A percentile compares a stretch with the other conserved stretches of the same genome.
Evolutionary conservation across 2,797 vertebrate genomes (phyloP).

Genomic region (Mionectes olivaceus): DNA sequence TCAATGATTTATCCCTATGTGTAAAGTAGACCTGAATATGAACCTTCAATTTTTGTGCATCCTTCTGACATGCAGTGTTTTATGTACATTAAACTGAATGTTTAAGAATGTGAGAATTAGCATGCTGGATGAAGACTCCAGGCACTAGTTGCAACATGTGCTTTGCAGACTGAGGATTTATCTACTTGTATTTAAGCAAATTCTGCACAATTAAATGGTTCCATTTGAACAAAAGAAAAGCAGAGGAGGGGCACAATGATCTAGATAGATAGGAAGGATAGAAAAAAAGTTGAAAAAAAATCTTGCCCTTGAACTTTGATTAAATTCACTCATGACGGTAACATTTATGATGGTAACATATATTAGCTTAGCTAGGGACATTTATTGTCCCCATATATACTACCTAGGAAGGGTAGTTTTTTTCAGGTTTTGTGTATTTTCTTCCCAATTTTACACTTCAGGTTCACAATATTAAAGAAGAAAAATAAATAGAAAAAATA

Average conservation of each 20-base stretch:
- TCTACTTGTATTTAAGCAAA: not conserved
- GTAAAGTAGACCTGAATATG: not conserved
- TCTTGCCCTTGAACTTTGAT: not conserved
- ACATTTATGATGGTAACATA: not conserved
- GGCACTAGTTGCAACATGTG: not conserved
- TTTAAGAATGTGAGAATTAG: not conserved
- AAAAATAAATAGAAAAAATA: not conserved
- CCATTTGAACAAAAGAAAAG: not conserved
- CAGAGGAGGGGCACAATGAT: not conserved
- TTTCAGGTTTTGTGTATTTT: not conserved
- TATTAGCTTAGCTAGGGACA: not conserved
- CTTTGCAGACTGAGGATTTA: not conserved
- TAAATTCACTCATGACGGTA: not conserved
- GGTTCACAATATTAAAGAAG: not conserved
- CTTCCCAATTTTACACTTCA: not conserved
- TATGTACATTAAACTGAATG: not conserved
- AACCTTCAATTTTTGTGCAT: not conserved
- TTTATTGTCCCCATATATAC: not conserved
- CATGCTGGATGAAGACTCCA: not conserved
- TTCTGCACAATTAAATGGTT: not conserved
- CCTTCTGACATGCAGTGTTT: not conserved
- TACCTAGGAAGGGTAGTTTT: not conserved
- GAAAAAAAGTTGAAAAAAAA: accelerated
- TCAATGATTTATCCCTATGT: not conserved
- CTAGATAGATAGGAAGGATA: not conserved